phyloP scores from a whole-genome alignment of 53 echinoderm and acorn worm species.

The Apostichopus leukothele region DNA sequence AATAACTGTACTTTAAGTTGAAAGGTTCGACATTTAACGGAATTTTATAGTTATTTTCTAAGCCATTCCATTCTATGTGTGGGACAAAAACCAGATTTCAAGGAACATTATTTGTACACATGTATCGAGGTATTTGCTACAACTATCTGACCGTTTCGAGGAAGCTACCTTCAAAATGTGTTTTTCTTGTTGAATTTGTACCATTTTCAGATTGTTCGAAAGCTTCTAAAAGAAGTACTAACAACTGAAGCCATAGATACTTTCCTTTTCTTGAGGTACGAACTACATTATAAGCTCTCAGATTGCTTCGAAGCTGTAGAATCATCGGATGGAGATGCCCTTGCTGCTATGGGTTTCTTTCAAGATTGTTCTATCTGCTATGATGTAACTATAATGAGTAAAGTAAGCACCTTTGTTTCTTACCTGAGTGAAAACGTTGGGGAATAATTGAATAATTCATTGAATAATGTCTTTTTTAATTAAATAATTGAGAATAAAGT shows the following conservation, averaged over 20 bases:
- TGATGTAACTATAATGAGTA: background rate
- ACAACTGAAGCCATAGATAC: background rate
- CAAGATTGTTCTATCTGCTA: constrained; percentile 25
- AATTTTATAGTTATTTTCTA: no score
- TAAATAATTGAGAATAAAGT: no score
- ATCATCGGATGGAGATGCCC: background rate
- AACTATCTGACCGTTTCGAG: background rate
- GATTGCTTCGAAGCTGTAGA: constrained; percentile 17
- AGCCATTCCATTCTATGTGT: no score
- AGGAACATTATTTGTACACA: background rate
- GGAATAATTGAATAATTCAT: no score
- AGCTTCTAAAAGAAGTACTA: background rate
- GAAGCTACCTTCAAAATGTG: no score
- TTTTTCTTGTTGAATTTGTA: background rate
- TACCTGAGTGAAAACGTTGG: no score
- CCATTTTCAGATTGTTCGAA: background rate
- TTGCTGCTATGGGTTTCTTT: background rate
- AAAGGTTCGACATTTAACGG: no score
- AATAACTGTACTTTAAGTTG: no score
- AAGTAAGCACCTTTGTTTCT: background rate
- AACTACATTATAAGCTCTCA: background rate
- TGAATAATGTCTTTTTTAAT: no score
- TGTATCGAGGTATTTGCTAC: background rate
- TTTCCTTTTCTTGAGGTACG: background rate
- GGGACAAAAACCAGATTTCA: no score